Conservation (phyloP, 2,797 vertebrate genomes). For the Danio tinwini region DNA sequence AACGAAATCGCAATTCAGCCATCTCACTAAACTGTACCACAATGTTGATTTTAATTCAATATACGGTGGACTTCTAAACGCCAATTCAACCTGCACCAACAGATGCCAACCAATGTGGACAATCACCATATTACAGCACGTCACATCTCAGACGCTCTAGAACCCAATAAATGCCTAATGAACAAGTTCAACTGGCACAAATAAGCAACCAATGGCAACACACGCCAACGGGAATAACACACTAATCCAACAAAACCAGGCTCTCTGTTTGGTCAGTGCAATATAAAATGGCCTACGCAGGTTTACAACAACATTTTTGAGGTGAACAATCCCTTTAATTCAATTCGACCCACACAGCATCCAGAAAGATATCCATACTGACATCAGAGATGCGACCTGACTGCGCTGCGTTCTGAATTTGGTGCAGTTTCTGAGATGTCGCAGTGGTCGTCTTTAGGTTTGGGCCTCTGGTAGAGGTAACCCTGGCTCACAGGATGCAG, state of each 20-base stretch:
- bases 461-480: constrained; percentile 87
- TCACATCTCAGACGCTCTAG: no score
- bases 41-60: not conserved
- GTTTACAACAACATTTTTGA: not conserved
- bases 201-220: no score
- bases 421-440: not conserved
- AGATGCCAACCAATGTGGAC: no score
- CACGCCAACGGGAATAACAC: no score
- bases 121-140: no score
- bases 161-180: no score
- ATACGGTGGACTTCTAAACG: not conserved
- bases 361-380: not conserved
- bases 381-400: not conserved
- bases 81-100: no score
- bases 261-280: no score
- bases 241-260: no score
- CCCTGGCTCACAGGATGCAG: constrained; percentile 75
- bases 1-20: not conserved
- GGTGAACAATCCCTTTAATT: constrained; percentile 12
- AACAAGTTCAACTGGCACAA: no score
- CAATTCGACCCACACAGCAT: not conserved
- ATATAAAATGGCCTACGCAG: not conserved
- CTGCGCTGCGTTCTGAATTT: constrained; percentile 2
- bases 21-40: not conserved
- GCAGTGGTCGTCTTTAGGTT: constrained; percentile 69